Percentiles rank a stretch among this genome's conserved stretches.
These are phyloP conservation scores for Rhopilema esculentum DNA, from an alignment of 30 jellyfish, hydroid and myxozoan genomes.

Conservation along the genomic window DNA sequence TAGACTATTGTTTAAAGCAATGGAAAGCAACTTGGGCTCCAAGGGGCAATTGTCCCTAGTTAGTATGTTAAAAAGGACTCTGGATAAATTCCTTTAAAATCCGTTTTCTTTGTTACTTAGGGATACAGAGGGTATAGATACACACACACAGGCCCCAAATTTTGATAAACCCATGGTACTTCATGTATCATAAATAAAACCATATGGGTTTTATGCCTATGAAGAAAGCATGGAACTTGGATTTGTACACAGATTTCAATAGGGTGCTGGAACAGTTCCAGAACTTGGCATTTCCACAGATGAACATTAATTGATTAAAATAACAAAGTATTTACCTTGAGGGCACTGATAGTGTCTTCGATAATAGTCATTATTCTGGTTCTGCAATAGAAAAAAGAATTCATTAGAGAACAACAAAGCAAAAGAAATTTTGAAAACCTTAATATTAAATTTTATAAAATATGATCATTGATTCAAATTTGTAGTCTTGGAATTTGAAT, in stretches of 20 bases:
- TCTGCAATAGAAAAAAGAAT: conserved; percentile 35
- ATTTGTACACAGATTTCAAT: background rate
- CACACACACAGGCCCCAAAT: no score
- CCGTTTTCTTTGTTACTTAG: no score
- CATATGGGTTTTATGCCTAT: background rate
- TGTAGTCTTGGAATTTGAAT: background rate
- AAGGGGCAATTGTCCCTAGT: no score
- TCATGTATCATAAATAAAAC: no score
- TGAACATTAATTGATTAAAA: background rate
- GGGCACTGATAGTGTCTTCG: conserved; percentile 77
- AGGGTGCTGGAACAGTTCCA: background rate
- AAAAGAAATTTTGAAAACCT: no score
- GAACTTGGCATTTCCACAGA: background rate
- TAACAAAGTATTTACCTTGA: conserved; percentile 51
- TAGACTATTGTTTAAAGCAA: no score
- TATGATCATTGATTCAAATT: background rate
- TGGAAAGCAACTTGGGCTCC: no score
- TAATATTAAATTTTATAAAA: background rate
- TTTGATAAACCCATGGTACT: no score
- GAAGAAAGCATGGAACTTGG: background rate
- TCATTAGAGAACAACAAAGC: background rate
- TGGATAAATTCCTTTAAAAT: no score
- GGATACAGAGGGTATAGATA: no score
- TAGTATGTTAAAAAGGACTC: no score
- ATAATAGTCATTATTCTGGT: conserved; percentile 82